Evolutionary conservation across 2,888 invertebrate species (phyloP), one percentile per base, ranked within the genome.

Genomic region (Isoperla grammatica): DNA sequence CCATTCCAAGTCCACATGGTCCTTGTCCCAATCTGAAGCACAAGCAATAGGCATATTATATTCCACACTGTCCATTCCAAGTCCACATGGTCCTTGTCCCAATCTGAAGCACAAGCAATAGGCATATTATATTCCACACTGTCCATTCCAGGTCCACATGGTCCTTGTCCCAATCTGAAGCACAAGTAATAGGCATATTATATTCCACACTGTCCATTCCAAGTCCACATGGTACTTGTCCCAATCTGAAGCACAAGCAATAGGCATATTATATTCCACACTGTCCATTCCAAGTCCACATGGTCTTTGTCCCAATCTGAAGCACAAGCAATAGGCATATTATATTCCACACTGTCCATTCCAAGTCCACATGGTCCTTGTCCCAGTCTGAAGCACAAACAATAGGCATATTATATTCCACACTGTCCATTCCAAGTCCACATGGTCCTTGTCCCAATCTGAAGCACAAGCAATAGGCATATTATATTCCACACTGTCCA

Each of bases 101-200:
- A 95, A 72, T 96, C 94, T 55, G 60, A 20, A 64, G 61, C 17
- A 20, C 12, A 60, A 43, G 9, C 39, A 37, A n/a, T n/a, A n/a
- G n/a, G n/a, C n/a, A n/a, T n/a, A n/a, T n/a, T n/a, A n/a, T n/a
- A n/a, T n/a, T n/a, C n/a, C n/a, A n/a, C n/a, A n/a, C 86, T 8
- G 92, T 85, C 98, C 99, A 99, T 83, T 95, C 90, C 65, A 99
- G 78, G 71, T 94, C 95, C 71, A 97, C 95, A 71, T 92, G 94
- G 73, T 95, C 90, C 70, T 93, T 95, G 74, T 94, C 95, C 95
- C 95, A 95, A 72, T 96, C 94, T 55, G 60, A 20, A 64, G 61
- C 17, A 20, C 12, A 60, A 43, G 9, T 22, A 37, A n/a, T n/a
- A n/a, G n/a, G n/a, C n/a, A n/a, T n/a, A n/a, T n/a, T n/a, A n/a